A percentile compares a stretch with the other conserved stretches of the same genome.
Conservation (phyloP, 2,113 vertebrate genomes). For the Ramphastos sulfuratus region DNA sequence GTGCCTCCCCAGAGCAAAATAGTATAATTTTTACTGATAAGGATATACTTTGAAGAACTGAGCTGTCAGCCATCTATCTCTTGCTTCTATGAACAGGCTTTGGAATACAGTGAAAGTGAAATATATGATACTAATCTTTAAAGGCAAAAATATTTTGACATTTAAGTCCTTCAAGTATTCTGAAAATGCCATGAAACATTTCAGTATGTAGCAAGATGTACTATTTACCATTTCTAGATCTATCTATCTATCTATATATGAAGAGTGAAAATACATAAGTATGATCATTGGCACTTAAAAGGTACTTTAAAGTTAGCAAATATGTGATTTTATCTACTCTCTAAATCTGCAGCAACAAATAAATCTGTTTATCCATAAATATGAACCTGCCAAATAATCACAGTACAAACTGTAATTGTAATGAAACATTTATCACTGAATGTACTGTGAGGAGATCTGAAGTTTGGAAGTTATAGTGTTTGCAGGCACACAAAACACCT, state of each 20-base stretch:
- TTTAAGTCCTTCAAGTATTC: neutral
- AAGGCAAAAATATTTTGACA: neutral
- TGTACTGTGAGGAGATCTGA: neutral
- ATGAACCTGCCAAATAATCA: neutral
- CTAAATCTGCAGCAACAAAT: neutral
- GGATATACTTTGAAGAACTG: neutral
- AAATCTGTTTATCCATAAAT: neutral
- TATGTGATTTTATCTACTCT: neutral
- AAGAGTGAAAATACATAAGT: neutral
- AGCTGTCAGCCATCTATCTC: neutral
- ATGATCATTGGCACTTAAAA: neutral
- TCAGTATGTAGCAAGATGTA: neutral
- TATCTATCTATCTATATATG: neutral
- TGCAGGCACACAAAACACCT: neutral
- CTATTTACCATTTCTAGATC: neutral
- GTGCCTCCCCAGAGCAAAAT: neutral
- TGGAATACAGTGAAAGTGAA: neutral
- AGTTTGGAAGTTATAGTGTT: neutral
- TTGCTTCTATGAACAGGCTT: neutral
- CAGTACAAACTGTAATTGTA: neutral
- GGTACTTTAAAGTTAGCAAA: neutral
- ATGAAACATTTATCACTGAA: neutral
- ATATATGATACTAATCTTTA: neutral
- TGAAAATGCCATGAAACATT: neutral
- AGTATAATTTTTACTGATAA: neutral